Evolutionary conservation across 2,888 invertebrate species (phyloP), one percentile per base, ranked within the genome.

Genomic region (Trichopoda pennipes): DNA sequence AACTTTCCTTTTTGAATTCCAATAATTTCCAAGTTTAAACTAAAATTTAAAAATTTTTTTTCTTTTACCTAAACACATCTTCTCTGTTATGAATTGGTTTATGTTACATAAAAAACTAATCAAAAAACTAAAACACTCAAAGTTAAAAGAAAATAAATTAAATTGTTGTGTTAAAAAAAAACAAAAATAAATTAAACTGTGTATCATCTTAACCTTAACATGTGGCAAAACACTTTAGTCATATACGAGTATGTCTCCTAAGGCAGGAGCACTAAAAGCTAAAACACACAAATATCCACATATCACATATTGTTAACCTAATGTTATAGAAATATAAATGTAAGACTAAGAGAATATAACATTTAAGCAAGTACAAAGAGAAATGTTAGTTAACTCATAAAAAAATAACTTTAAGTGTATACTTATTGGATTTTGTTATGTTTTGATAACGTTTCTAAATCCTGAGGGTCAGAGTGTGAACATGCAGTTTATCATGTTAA

Each of bases 161-260:
- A 87, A 87, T 85, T 86, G 85, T 85, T 85, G 86, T 61, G 17
- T 56, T 35, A 51, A 84, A 63, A 86, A 85, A 85, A 66, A 64
- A n/a, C 16, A 14, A 44, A 38, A 51, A 73, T 69, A 83, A n/a
- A n/a, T n/a, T n/a, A n/a, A n/a, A n/a, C n/a, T 69, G 53, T 77
- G 66, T 80, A 73, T 83, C 69, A 80, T 73, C 69, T 64, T 69
- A 80, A 76, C 73, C 68, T 73, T n/a, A 68, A 55, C 68, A 75
- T 77, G 51, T 61, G 68, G 35, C 21, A 61, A 73, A 81, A 85
- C 85, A 86, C 86, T 88, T 89, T 87, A 86, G 85, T 87, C 87
- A 28, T 28, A 28, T 4, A 86, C 85, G 85, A n/a, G n/a, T n/a
- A n/a, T 87, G 86, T 87, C 88, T 88, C 73, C 49, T 47, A 69